These are phyloP conservation scores for Balaeniceps rex DNA, from an alignment of 2,113 vertebrate species.

Conservation along the genomic window DNA sequence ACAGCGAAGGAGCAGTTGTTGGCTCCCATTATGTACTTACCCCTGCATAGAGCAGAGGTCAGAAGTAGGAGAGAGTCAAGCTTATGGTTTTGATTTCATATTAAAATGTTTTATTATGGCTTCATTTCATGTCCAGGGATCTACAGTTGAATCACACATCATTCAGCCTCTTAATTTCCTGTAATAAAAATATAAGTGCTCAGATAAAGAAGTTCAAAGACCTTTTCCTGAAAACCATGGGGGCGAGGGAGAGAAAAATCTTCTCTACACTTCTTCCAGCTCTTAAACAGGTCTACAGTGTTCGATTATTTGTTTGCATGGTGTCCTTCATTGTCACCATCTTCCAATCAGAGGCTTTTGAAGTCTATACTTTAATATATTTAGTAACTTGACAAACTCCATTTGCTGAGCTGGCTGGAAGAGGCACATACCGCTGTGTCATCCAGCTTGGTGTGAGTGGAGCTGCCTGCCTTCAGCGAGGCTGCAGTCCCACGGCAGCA, in stretches of 20 bases:
- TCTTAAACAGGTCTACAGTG: not conserved
- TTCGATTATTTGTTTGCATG: not conserved
- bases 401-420: not conserved
- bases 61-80: constrained; percentile 7
- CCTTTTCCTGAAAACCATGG: not conserved
- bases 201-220: constrained; percentile 62
- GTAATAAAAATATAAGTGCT: constrained; percentile 56
- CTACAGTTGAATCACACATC: constrained; percentile 49
- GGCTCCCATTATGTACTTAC: not conserved
- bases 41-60: constrained; percentile 5
- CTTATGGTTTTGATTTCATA: constrained; percentile 57
- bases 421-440: not conserved
- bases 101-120: constrained; percentile 45
- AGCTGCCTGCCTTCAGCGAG: not conserved
- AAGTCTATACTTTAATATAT: not conserved
- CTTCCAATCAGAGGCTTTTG: not conserved
- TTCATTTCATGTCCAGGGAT: constrained; percentile 53
- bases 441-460: not conserved
- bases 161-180: constrained; percentile 63
- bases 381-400: not conserved
- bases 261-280: not conserved
- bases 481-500: not conserved
- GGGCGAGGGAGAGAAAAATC: not conserved
- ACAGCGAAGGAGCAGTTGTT: not conserved
- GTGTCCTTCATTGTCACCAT: not conserved